Evolutionary conservation across 1,140 invertebrate species (phyloP), one percentile per base, ranked within the genome.

Genomic region (Drosophila seguyi): DNA sequence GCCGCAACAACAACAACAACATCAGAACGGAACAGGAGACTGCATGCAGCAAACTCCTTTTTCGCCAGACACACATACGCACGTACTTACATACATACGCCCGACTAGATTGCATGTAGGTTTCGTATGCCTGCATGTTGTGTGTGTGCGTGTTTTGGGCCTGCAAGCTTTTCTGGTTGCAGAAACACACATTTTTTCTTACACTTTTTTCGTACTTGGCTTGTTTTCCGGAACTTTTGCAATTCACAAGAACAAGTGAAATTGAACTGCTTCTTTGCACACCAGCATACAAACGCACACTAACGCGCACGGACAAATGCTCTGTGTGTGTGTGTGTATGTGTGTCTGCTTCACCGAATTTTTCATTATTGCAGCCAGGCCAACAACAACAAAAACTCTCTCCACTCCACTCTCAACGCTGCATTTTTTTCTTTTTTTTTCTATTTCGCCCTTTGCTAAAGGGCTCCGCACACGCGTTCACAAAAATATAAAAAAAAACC

Each of bases 261-360:
- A 56, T 58, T 63, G 57, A 55, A 38, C 52, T 55, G 52, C 52
- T 55, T 55, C 52, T 22, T 25, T 31, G 20, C 52, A 55, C 34
- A 61, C 57, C 25, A 45, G 42, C 55, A 62, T 34, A 61, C 22
- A 53, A 50, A 31, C 60, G 55, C 59, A 79, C 36, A 27, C 31
- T 16, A 38, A 16, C 25, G 22, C 47, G n/a, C 34, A 56, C 59
- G 27, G n/a, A 18, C 22, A 36, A 52, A 59, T 66, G 67, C 58
- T 59, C 59, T 29, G 25, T n/a, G n/a, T n/a, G 41, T 78, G 42
- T 63, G 38, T 47, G 27, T 65, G 59, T 60, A 31, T 72, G 50
- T 73, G 50, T 53, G 47, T 53, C 50, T 75, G 58, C 38, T 75
- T 75, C 69, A 75, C 72, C 72, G 69, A 75, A 75, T 75, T 75